A percentile compares a stretch with the other conserved stretches of the same genome.
These are phyloP conservation scores for Caenorhabditis sinica DNA, from an alignment of 2,888 invertebrate genomes.

Conservation along the genomic window DNA sequence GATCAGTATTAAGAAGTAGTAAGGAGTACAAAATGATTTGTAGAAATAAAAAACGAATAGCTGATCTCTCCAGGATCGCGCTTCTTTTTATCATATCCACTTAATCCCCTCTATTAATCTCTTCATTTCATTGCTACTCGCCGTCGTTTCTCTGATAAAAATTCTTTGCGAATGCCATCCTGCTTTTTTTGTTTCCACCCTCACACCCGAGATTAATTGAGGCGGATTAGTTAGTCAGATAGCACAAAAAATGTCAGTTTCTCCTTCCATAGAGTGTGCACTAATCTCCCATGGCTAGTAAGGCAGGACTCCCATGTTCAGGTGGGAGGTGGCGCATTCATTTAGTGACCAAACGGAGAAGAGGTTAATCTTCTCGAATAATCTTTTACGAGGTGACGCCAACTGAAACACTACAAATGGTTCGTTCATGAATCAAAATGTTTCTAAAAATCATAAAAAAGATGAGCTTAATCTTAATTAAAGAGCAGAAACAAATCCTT, in stretches of 20 bases:
- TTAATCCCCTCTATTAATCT: slow-evolving; percentile 54
- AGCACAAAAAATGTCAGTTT: slow-evolving; percentile 31
- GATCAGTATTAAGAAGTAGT: not conserved
- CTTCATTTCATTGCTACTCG: slow-evolving; percentile 32
- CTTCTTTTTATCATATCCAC: slow-evolving; percentile 55
- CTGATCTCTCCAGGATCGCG: slow-evolving; percentile 28
- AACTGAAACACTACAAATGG: slow-evolving; percentile 24
- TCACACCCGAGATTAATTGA: slow-evolving; percentile 54
- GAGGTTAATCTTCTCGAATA: slow-evolving; percentile 36
- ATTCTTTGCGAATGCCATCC: slow-evolving; percentile 46
- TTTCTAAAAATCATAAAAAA: slow-evolving; percentile 16
- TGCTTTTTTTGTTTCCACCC: slow-evolving; percentile 47
- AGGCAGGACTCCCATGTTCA: not conserved
- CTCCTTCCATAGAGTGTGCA: not conserved
- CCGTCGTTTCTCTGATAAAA: slow-evolving; percentile 41
- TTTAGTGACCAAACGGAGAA: slow-evolving; percentile 24
- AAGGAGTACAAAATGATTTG: slow-evolving; percentile 38
- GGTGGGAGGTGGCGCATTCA: slow-evolving; percentile 33
- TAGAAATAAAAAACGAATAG: slow-evolving; percentile 39
- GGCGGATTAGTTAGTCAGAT: slow-evolving; percentile 52
- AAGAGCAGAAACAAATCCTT: not conserved
- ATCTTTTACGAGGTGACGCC: slow-evolving; percentile 35
- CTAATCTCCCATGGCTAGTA: slow-evolving; percentile 9
- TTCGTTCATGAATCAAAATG: slow-evolving; percentile 42
- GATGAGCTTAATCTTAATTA: slow-evolving; percentile 8